Evolutionary conservation across 23 tunicate genomes (phyloP).

Genomic region (Botrylloides violaceus): DNA sequence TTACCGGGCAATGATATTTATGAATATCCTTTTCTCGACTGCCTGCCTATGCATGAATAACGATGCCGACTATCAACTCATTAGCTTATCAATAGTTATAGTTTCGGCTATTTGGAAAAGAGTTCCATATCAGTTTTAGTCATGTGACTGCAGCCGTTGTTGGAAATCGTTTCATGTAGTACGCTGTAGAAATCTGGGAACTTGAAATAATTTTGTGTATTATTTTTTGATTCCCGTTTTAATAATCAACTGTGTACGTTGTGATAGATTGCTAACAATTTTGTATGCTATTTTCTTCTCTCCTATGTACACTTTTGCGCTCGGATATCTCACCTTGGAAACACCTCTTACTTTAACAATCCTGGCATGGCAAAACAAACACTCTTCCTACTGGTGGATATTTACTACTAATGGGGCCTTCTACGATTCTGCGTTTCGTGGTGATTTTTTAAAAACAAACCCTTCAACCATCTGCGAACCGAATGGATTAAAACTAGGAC

Average conservation of each 20-base stretch:
- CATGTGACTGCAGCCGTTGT: too few species aligned
- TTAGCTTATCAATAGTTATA: too few species aligned
- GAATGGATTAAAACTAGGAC: background rate
- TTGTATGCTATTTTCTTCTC: slow-evolving; percentile 2
- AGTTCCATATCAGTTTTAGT: too few species aligned
- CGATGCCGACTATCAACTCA: background rate
- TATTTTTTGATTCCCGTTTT: background rate
- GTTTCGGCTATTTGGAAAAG: too few species aligned
- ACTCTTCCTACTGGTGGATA: background rate
- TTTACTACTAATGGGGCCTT: background rate
- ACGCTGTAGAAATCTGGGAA: too few species aligned
- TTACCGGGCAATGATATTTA: too few species aligned
- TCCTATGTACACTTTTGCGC: background rate
- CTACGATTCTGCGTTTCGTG: background rate
- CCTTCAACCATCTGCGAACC: background rate
- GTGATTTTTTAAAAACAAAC: background rate
- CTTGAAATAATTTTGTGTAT: background rate
- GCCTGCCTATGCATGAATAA: slow-evolving; percentile 1
- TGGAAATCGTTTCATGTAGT: too few species aligned
- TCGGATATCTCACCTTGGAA: background rate
- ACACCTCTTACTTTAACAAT: background rate
- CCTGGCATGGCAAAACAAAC: background rate
- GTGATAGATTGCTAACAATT: background rate
- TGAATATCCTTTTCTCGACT: background rate
- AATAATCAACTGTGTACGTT: background rate